phyloP scores from a whole-genome alignment of 2,113 vertebrate species.

The Alectura lathami region DNA sequence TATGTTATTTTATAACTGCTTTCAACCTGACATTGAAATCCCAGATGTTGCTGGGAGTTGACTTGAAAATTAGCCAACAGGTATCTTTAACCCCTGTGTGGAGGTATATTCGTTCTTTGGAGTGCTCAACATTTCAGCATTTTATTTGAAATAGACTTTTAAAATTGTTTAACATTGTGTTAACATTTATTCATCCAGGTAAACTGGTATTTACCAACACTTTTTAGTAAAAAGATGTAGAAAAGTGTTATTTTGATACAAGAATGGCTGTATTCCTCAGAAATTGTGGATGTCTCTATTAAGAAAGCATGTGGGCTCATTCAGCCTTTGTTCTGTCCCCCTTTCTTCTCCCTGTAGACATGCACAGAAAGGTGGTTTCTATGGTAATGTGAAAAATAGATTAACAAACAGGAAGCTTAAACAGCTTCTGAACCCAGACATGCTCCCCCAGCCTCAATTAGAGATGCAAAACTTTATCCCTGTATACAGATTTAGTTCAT shows the following conservation, averaged over 20 bases:
- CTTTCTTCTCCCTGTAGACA: not conserved
- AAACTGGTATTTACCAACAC: not conserved
- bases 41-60: not conserved
- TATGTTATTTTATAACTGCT: not conserved
- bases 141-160: not conserved
- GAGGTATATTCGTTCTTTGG: not conserved
- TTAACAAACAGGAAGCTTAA: not conserved
- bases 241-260: not conserved
- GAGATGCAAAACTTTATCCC: not conserved
- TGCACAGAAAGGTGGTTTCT: not conserved
- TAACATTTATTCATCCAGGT: not conserved
- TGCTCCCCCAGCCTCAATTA: not conserved
- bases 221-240: not conserved
- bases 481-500: not conserved
- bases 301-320: not conserved
- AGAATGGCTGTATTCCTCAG: not conserved
- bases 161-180: not conserved
- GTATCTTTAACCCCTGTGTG: not conserved
- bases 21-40: not conserved
- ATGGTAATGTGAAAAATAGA: not conserved
- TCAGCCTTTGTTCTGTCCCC: not conserved
- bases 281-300: not conserved
- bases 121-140: not conserved
- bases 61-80: not conserved
- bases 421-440: not conserved